Conservation (phyloP, 1,140 invertebrate species). For the Panagrolaimus sp. region DNA sequence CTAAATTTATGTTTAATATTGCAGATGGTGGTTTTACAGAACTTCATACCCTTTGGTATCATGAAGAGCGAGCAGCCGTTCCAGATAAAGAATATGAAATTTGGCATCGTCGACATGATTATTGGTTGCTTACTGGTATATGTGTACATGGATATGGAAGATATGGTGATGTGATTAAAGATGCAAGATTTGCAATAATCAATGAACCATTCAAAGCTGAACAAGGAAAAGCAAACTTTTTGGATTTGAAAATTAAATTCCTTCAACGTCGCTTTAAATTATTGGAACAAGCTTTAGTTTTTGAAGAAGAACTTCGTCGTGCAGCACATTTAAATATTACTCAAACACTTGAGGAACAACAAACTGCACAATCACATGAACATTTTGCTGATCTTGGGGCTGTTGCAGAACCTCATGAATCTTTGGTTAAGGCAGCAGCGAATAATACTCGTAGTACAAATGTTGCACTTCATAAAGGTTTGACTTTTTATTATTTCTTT, state of each 20-base stretch:
- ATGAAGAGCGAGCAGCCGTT: conserved; percentile 83
- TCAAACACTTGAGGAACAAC: background rate
- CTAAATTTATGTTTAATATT: conserved; percentile 99
- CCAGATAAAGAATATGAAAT: conserved; percentile 91
- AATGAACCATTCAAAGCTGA: conserved; percentile 99
- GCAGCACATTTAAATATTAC: conserved; percentile 75
- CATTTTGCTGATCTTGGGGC: conserved; percentile 79
- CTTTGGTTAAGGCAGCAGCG: conserved; percentile 84
- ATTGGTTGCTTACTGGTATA: conserved; percentile 96
- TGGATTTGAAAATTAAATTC: conserved; percentile 99
- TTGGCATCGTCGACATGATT: conserved; percentile 95
- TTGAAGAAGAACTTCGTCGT: conserved; percentile 91
- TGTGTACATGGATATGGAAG: conserved; percentile 92
- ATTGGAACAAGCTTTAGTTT: conserved; percentile 92
- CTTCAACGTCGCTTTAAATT: conserved; percentile 93
- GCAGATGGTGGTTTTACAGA: conserved; percentile 99
- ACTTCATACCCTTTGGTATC: conserved; percentile 93
- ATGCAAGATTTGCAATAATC: conserved; percentile 90
- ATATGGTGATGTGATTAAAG: conserved; percentile 98
- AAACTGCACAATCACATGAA: conserved; percentile 68
- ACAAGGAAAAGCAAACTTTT: conserved; percentile 90
- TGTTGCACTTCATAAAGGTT: conserved; percentile 91
- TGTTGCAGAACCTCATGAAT: conserved; percentile 83
- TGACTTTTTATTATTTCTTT: conserved; percentile 15
- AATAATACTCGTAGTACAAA: conserved; percentile 97